Conservation (phyloP, 2,797 vertebrate genomes). For the Phyllotis vaccarum region DNA sequence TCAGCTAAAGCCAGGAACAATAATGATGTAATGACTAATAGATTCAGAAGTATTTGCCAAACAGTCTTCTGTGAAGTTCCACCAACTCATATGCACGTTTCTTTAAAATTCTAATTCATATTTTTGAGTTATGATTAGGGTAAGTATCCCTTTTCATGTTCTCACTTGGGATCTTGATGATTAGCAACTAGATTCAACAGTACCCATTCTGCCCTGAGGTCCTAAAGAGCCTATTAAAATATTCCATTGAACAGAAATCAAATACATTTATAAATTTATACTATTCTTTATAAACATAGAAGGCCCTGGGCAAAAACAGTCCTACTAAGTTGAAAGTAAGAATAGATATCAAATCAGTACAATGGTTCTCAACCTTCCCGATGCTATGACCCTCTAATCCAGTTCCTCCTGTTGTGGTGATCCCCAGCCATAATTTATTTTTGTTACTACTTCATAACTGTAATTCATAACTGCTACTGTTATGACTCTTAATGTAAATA, state of each 20-base stretch:
- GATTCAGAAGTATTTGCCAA: conserved; percentile 48
- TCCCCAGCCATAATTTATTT: not conserved
- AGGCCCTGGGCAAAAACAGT: conserved; percentile 74
- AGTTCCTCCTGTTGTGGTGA: not conserved
- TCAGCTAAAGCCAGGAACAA: conserved; percentile 48
- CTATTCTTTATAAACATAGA: conserved; percentile 77
- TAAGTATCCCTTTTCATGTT: conserved; percentile 54
- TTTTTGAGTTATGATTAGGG: conserved; percentile 59
- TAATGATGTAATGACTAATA: conserved; percentile 56
- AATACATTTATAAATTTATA: conserved; percentile 77
- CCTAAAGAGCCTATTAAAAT: conserved; percentile 72
- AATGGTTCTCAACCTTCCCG: not conserved
- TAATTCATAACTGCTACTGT: not conserved
- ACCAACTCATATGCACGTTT: conserved; percentile 32
- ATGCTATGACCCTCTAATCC: not conserved
- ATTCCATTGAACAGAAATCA: conserved; percentile 79
- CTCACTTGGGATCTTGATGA: conserved; percentile 60
- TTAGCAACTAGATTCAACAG: conserved; percentile 82
- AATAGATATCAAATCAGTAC: conserved; percentile 80
- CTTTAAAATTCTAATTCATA: conserved; percentile 71
- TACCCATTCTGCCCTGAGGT: conserved; percentile 57
- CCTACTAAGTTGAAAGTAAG: conserved; percentile 80
- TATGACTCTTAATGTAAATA: not conserved
- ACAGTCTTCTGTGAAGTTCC: conserved; percentile 46
- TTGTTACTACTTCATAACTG: not conserved